Base-by-base conservation (phyloP, 2,797 vertebrate species). In the Pseudopleuronectes americanus region DNA sequence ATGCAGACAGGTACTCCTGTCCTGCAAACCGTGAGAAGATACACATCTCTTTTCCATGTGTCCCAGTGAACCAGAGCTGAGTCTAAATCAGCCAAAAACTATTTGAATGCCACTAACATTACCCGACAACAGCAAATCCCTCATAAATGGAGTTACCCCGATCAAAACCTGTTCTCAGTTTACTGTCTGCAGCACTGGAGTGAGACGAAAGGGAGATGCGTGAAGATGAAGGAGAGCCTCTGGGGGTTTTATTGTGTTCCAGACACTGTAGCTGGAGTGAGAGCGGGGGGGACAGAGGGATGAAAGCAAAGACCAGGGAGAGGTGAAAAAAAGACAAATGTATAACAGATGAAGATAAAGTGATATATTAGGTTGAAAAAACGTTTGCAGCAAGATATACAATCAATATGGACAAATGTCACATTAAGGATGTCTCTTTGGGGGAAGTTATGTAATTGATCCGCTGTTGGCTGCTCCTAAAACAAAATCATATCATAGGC, bases 141-240 rank as follows among this genome's bases (percentile, higher is more conserved):
- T 74, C 74, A 74, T 82, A 82, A 87, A 80, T 31, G 36, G 60
- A 56, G 78, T 84, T 64, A 78, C 68, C 12, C 71, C 68, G 80
- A 84, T 81, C 60, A 74, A 57, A 48, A 61, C 53, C 76, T 75
- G 59, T 86, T 84, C 60, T 66, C 84, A 76, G 65, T 69, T 57
- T 58, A 78, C 9, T 26, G 14, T 33, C 57, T 60, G 69, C 64
- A 80, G 71, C 65, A 22, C 69, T 70, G 66, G 57, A 68, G 69
- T 66, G 74, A 71, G 62, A 73, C 59, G 23, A 87, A 79, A 78
- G 60, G 63, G 58, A 81, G 55, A 88, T 74, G 81, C 64, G 71
- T 86, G 58, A 86, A 76, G 71, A 90, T 84, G 61, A 82, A 81
- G 79, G 51, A 71, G 73, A 76, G 62, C 71, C 81, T 69, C 71